Evolutionary conservation across 1,140 invertebrate genomes (phyloP), one percentile per base, ranked within the genome.

Genomic region (Zaprionus vittiger): DNA sequence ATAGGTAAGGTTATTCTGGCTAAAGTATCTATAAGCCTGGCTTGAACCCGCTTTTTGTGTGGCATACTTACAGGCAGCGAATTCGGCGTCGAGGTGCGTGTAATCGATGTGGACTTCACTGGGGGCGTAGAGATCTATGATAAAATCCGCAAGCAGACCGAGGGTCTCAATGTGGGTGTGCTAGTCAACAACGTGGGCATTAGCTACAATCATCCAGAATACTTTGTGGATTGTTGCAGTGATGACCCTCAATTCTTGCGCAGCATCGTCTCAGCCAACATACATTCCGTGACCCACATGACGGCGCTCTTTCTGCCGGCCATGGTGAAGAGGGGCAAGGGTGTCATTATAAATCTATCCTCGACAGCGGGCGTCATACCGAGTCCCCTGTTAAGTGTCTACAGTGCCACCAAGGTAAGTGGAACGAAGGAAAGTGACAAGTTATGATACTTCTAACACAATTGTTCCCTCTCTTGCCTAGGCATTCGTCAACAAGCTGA

Each of bases 111-210:
- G 20, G 97, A 99, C 93, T 98, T 99, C 91, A 96, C 96, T 5
- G 93, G 95, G 74, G 95, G 92, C 4, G 94, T 95, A 3, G 93
- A 94, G 12, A 96, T 98, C 44, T 99, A 97, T 91, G 93, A 95
- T 0, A 95, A 95, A 64, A 97, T 99, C 57, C 94, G 95, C 26
- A 95, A 95, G 78, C 95, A 96, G 63, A 94, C 98, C 9, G 93
- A 93, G 9, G 96, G 95, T 2, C 93, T 99, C 2, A 97, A 99
- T 91, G 96, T 99, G 71, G 98, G 97, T 1, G 96, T 98, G 17
- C 94, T 99, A 11, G 95, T 99, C 5, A 99, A 99, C 93, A 99
- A 99, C 94, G 98, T 99, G 1, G 99, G 98, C 4, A 95, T 98
- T 73, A 97, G 97, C 62, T 99, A 99, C 93, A 94, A 95, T 0